Evolutionary conservation across 2,888 invertebrate genomes (phyloP).

Genomic region (Oligia fasciuncula): DNA sequence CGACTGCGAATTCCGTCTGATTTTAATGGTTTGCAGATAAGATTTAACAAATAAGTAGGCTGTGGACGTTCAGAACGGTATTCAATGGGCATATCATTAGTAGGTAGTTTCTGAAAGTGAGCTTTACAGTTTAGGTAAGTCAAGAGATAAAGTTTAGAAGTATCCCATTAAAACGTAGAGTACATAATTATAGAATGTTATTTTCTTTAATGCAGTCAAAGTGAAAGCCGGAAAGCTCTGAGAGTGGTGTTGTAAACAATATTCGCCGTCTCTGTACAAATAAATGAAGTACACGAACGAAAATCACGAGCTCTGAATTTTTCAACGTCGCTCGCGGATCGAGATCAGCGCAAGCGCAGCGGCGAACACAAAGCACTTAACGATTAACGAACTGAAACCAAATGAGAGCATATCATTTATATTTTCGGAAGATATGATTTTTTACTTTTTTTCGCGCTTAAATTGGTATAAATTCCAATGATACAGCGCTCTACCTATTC

Average conservation of each 20-base stretch:
- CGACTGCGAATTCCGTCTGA: constrained; percentile 26
- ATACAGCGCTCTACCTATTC: constrained; percentile 11
- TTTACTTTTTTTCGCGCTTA: constrained; percentile 61
- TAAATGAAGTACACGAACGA: constrained; percentile 87
- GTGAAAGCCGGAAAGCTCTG: constrained; percentile 77
- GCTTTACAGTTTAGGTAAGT: background rate
- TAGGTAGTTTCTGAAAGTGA: constrained; percentile 1
- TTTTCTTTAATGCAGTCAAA: constrained; percentile 69
- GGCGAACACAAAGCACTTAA: constrained; percentile 84
- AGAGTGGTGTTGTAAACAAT: constrained; percentile 79
- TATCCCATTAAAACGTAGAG: constrained; percentile 28
- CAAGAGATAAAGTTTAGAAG: constrained; percentile 19
- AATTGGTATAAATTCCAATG: constrained; percentile 41
- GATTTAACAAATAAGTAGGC: constrained; percentile 36
- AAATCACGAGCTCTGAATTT: constrained; percentile 88
- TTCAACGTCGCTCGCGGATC: constrained; percentile 85
- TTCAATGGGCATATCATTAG: constrained; percentile 3
- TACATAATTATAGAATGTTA: constrained; percentile 47
- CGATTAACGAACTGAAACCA: constrained; percentile 84
- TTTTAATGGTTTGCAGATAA: constrained; percentile 41
- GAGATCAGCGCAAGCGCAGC: constrained; percentile 79
- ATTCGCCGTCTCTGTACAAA: constrained; percentile 81
- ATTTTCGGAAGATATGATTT: constrained; percentile 73
- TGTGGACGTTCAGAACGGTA: constrained; percentile 16
- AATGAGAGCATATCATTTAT: constrained; percentile 84